Evolutionary conservation across 2,113 vertebrate species (phyloP).

Genomic region (Amphilophus citrinellus): DNA sequence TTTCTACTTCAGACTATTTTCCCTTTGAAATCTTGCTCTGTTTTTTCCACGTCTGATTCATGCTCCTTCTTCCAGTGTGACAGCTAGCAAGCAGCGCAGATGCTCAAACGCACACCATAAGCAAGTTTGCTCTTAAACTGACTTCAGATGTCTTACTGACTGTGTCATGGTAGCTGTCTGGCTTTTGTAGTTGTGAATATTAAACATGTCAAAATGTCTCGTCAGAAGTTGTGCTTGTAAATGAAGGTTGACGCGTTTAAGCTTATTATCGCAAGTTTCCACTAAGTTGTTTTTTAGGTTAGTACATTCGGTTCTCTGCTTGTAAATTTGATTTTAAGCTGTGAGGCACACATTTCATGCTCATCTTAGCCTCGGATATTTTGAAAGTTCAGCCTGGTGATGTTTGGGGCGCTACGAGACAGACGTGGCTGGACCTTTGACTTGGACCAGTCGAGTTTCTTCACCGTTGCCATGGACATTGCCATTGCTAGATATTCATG

Average conservation of each 20-base stretch:
- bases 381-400: not conserved
- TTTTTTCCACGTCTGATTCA: slow-evolving; percentile 26
- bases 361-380: not conserved
- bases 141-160: slow-evolving; percentile 36
- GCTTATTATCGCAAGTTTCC: slow-evolving; percentile 20
- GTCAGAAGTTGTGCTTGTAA: slow-evolving; percentile 37
- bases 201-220: slow-evolving; percentile 39
- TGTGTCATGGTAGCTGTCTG: slow-evolving; percentile 23
- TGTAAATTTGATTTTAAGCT: slow-evolving; percentile 33
- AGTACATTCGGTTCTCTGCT: not conserved
- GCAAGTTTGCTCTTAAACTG: slow-evolving; percentile 38
- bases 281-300: slow-evolving; percentile 8
- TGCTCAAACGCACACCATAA: slow-evolving; percentile 14
- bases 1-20: slow-evolving; percentile 44
- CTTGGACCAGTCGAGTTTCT: not conserved
- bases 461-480: not conserved
- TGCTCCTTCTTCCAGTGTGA: slow-evolving; percentile 47
- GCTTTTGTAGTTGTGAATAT: slow-evolving; percentile 38
- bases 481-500: not conserved
- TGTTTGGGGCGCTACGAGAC: slow-evolving; percentile 16
- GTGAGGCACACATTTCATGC: not conserved
- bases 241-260: slow-evolving; percentile 37
- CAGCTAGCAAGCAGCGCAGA: slow-evolving; percentile 45
- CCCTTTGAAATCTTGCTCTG: slow-evolving; percentile 19
- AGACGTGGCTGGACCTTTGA: slow-evolving; percentile 17